Conservation (phyloP, 2,888 invertebrate species). For the Mesorhabditis belari region DNA sequence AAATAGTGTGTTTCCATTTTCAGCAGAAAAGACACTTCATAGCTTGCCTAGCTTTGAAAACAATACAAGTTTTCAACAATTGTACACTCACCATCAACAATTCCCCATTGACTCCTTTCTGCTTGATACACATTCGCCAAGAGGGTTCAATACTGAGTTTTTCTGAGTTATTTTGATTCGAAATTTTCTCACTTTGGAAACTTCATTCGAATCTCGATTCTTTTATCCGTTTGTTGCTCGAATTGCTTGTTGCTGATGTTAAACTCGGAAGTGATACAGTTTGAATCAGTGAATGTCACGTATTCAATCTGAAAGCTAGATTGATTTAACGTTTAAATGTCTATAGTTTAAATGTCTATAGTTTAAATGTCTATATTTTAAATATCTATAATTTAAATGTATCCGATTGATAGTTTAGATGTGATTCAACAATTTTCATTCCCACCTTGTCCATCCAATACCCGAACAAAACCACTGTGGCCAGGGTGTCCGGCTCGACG, state of each 20-base stretch:
- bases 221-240: conserved; percentile 40
- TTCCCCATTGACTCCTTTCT: conserved; percentile 23
- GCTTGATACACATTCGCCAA: conserved; percentile 34
- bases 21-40: too few species aligned
- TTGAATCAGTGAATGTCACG: conserved; percentile 30
- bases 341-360: too few species aligned
- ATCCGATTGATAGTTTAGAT: too few species aligned
- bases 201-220: conserved; percentile 36
- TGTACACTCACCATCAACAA: conserved; percentile 26
- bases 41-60: too few species aligned
- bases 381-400: too few species aligned
- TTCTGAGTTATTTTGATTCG: background rate
- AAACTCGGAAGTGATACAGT: conserved; percentile 33
- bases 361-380: too few species aligned
- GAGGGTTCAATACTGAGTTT: conserved; percentile 24
- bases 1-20: too few species aligned
- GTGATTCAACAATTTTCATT: too few species aligned
- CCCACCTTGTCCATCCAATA: conserved; percentile 43
- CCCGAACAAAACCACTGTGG: conserved; percentile 43
- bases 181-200: conserved; percentile 27
- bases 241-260: conserved; percentile 32
- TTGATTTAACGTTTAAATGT: too few species aligned
- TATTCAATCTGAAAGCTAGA: conserved; percentile 28
- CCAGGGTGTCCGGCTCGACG: conserved; percentile 32
- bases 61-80: too few species aligned